These are phyloP conservation scores for Orius insidiosus DNA, from an alignment of 1,140 invertebrate genomes.

Conservation along the genomic window DNA sequence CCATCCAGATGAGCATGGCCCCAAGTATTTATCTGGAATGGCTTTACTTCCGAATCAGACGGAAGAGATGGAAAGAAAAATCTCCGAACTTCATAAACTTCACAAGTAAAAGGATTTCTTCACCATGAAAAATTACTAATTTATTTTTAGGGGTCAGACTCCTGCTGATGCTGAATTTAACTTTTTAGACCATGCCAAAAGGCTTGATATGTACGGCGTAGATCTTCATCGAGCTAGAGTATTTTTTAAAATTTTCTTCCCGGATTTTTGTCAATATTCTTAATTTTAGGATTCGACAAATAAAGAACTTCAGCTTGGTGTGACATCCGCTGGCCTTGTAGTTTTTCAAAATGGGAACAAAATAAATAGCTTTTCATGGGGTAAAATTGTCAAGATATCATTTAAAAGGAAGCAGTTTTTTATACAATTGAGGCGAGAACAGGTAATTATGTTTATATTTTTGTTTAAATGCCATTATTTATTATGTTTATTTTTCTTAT, in stretches of 20 bases:
- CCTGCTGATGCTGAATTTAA: constrained; percentile 88
- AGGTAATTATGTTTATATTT: constrained; percentile 32
- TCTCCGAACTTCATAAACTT: constrained; percentile 80
- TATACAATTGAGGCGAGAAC: constrained; percentile 80
- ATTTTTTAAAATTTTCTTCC: neutral
- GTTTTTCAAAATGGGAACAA: constrained; percentile 87
- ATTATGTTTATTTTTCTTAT: constrained; percentile 2
- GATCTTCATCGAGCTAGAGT: constrained; percentile 82
- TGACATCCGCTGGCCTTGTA: constrained; percentile 70
- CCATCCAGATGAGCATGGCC: constrained; percentile 66
- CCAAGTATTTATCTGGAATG: constrained; percentile 62
- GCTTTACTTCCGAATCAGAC: constrained; percentile 67
- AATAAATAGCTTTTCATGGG: constrained; percentile 95
- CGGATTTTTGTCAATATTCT: neutral
- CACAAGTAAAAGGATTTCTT: constrained; percentile 47
- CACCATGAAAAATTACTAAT: too few species aligned
- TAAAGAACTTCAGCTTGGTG: constrained; percentile 84
- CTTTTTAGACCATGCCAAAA: constrained; percentile 82
- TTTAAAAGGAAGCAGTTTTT: constrained; percentile 98
- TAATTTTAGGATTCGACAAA: constrained; percentile 60
- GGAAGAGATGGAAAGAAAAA: constrained; percentile 76
- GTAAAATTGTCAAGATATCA: constrained; percentile 98
- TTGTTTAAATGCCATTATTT: neutral
- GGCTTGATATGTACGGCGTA: constrained; percentile 82
- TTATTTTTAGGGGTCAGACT: constrained; percentile 51